A percentile compares a stretch with the other conserved stretches of the same genome.
These are phyloP conservation scores for Oreochromis mossambicus DNA, from an alignment of 2,797 vertebrate species.

Conservation along the genomic window DNA sequence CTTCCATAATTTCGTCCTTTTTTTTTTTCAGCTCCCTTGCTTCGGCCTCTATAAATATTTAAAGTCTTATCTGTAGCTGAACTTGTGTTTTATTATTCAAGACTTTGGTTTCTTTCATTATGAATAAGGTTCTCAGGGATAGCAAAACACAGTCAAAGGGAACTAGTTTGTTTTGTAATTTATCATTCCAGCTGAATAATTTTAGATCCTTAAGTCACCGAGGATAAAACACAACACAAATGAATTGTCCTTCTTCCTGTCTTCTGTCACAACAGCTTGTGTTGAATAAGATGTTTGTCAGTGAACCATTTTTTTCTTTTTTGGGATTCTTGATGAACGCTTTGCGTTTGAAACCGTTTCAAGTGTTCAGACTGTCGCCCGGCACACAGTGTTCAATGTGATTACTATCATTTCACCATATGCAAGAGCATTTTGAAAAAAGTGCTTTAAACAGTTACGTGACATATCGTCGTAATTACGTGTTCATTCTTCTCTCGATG, in stretches of 20 bases:
- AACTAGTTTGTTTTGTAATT: constrained; percentile 57
- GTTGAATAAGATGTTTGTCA: constrained; percentile 16
- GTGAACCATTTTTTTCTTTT: constrained; percentile 15
- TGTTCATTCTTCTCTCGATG: background rate
- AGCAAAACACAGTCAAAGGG: constrained; percentile 74
- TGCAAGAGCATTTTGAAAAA: background rate
- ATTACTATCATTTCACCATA: background rate
- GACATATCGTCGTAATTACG: constrained; percentile 12
- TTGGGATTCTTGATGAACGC: constrained; percentile 3
- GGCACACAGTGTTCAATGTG: constrained; percentile 1
- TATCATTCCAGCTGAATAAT: constrained; percentile 64
- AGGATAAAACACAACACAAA: background rate
- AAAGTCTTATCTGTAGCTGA: constrained; percentile 65
- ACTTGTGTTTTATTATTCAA: constrained; percentile 71
- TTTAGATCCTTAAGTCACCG: constrained; percentile 37
- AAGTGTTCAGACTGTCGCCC: constrained; percentile 26
- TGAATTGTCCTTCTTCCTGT: constrained; percentile 29
- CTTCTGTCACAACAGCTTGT: constrained; percentile 17
- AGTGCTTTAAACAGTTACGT: background rate
- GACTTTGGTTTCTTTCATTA: constrained; percentile 64
- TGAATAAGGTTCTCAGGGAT: constrained; percentile 81
- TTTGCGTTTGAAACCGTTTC: background rate
- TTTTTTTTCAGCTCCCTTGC: constrained; percentile 27
- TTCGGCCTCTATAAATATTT: constrained; percentile 65
- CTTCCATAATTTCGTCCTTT: background rate